These are phyloP conservation scores for Synergus umbraculus DNA, from an alignment of 2,888 invertebrate species.

Conservation along the genomic window DNA sequence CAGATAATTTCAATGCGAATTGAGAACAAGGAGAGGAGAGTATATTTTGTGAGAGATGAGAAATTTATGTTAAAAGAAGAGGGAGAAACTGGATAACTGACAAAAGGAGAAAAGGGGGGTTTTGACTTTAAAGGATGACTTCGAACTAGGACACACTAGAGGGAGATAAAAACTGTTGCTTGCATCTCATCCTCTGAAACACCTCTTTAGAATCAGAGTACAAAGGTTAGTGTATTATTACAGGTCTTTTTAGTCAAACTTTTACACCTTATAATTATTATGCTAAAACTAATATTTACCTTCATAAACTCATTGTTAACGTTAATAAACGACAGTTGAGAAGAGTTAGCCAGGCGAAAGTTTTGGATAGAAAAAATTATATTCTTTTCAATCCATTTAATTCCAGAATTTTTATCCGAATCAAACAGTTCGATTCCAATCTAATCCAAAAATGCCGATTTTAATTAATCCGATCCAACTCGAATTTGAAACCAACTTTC, in stretches of 20 bases:
- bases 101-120: neutral
- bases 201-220: neutral
- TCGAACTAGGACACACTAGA: slow-evolving; percentile 3
- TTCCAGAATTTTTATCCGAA: no score
- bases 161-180: slow-evolving; percentile 14
- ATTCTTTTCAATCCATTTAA: no score
- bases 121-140: slow-evolving; percentile 19
- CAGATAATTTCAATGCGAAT: neutral
- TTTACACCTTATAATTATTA: neutral
- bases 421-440: no score
- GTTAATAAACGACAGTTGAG: no score
- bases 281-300: neutral
- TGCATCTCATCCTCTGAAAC: neutral
- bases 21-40: neutral
- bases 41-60: neutral
- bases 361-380: no score
- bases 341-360: no score
- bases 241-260: neutral
- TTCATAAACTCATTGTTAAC: no score
- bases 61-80: slow-evolving; percentile 9
- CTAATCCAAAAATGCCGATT: no score
- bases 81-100: neutral
- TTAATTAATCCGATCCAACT: no score
- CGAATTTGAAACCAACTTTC: no score
- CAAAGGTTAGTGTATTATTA: neutral